phyloP scores from a whole-genome alignment of 2,113 vertebrate genomes.

The Craseonycteris thonglongyai region DNA sequence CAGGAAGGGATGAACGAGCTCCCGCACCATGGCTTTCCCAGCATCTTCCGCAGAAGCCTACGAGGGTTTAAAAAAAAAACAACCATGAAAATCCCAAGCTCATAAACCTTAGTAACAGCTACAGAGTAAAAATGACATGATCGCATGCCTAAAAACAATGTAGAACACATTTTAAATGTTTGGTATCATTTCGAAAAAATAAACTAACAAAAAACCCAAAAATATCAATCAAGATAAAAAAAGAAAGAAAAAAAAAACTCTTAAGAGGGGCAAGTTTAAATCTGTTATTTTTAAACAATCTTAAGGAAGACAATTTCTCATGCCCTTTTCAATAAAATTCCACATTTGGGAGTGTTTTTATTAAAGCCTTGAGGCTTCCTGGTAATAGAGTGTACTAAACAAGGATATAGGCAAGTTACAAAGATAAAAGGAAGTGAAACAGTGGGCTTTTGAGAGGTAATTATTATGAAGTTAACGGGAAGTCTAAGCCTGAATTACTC shows the following conservation, averaged over 20 bases:
- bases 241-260: background rate
- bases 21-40: conserved; percentile 83
- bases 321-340: background rate
- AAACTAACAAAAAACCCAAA: background rate
- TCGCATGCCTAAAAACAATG: background rate
- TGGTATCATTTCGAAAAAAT: background rate
- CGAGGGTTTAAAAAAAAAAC: background rate
- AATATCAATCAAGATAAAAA: background rate
- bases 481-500: background rate
- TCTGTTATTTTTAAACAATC: conserved; percentile 29
- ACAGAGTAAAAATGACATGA: background rate
- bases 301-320: conserved; percentile 8
- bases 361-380: background rate
- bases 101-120: background rate
- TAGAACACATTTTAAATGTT: background rate
- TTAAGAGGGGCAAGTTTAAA: background rate
- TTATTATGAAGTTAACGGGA: background rate
- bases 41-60: conserved; percentile 73
- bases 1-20: conserved; percentile 90
- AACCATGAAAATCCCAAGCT: background rate
- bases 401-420: background rate
- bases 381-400: background rate
- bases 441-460: background rate
- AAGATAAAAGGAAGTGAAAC: background rate
- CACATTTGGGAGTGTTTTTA: background rate